Conservation (phyloP, 1,140 invertebrate genomes). For the Drosophila repletoides region DNA sequence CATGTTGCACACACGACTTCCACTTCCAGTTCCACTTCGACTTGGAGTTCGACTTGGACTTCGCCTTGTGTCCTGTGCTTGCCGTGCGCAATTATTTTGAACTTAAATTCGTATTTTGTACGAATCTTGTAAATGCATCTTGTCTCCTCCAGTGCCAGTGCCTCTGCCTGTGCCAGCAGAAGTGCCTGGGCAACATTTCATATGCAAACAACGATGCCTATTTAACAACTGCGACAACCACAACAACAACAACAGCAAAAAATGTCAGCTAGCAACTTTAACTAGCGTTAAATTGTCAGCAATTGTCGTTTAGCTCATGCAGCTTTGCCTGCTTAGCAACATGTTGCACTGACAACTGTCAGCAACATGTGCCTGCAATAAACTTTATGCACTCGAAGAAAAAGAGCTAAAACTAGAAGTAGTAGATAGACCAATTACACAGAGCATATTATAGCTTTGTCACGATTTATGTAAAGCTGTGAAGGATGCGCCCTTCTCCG, state of each 20-base stretch:
- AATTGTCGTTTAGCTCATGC: constrained; percentile 47
- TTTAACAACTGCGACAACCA: constrained; percentile 2
- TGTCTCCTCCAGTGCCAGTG: constrained; percentile 41
- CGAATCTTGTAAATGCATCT: constrained; percentile 80
- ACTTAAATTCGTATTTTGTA: constrained; percentile 81
- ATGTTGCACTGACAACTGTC: constrained; percentile 8
- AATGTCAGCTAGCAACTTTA: constrained; percentile 7
- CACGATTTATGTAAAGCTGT: too few species aligned
- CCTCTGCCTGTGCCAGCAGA: background rate
- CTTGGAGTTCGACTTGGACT: constrained; percentile 19
- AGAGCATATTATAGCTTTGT: too few species aligned
- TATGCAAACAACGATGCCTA: constrained; percentile 32
- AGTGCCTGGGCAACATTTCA: constrained; percentile 30
- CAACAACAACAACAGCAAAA: background rate
- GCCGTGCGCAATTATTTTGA: constrained; percentile 81
- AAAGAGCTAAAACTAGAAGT: background rate
- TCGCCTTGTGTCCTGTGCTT: constrained; percentile 54
- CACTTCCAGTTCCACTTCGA: constrained; percentile 24
- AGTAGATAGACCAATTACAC: too few species aligned
- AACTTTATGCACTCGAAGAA: background rate
- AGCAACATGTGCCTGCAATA: constrained; percentile 21
- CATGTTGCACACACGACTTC: constrained; percentile 37
- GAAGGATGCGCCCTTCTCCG: too few species aligned
- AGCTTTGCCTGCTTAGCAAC: constrained; percentile 10
- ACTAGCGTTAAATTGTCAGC: constrained; percentile 63